Conservation (phyloP, 2,888 invertebrate species). For the Capitulum mitella region DNA sequence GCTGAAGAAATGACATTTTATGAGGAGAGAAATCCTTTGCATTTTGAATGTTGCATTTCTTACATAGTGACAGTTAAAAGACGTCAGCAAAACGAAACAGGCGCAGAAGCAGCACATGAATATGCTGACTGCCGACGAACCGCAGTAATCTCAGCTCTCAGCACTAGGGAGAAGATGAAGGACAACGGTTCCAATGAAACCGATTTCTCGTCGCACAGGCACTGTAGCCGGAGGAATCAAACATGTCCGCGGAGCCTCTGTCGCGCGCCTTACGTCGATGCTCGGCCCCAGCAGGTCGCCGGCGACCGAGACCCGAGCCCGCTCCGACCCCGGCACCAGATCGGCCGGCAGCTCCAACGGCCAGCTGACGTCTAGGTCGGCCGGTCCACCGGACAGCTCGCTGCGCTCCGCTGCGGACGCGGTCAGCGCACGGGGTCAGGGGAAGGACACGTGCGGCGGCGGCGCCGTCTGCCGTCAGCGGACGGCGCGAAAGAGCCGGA, state of each 20-base stretch:
- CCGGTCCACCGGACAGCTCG: neutral
- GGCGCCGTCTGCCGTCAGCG: neutral
- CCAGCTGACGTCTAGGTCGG: slow-evolving; percentile 42
- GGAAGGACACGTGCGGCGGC: neutral
- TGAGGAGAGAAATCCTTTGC: neutral
- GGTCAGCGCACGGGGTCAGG: neutral
- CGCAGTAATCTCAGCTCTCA: neutral
- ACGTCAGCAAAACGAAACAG: neutral
- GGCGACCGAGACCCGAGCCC: slow-evolving; percentile 55
- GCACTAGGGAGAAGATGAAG: neutral
- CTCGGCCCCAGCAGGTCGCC: slow-evolving; percentile 59
- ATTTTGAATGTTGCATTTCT: neutral
- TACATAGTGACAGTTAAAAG: no score
- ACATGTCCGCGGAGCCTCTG: no score
- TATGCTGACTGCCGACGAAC: neutral
- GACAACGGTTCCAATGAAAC: neutral
- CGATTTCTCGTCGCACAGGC: no score
- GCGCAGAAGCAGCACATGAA: neutral
- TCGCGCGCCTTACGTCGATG: slow-evolving; percentile 47
- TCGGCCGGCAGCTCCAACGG: slow-evolving; percentile 49
- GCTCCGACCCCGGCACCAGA: slow-evolving; percentile 56
- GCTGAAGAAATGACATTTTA: neutral
- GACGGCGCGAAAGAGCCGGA: neutral
- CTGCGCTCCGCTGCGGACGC: neutral
- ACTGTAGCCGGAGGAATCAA: slow-evolving; percentile 26